Base-by-base conservation (phyloP, 1,140 invertebrate species). In the Drosophila mojavensis region DNA sequence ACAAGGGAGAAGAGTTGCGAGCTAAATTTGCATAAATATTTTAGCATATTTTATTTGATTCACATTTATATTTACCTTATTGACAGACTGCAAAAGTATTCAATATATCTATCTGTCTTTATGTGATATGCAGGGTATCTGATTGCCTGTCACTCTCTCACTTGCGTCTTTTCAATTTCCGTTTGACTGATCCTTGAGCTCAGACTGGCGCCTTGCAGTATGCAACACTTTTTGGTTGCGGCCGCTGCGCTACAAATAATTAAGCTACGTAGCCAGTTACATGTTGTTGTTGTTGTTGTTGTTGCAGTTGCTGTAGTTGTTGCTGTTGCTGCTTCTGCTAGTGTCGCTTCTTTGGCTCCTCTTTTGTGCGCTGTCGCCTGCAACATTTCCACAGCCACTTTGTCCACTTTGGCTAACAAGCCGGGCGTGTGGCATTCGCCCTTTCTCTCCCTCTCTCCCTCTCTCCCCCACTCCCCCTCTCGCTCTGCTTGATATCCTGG, bases 211-310 rank as follows among this genome's bases (percentile, higher is more conserved):
- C 58, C 66, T 68, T 39, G 28, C 39, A n/a, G 7, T 39, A 66
- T 50, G 64, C 64, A 39, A 66, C 65, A 39, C 43, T 45, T 63
- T 65, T 68, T 59, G 1, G 20, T 24, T 2, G n/a, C 13, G n/a
- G 47, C 17, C 36, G 54, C 55, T 15, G 20, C 36, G 56, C 48
- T 10, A 70, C 68, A 80, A 88, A 88, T 89, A 89, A 88, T 89
- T 90, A 89, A 81, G 85, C 78, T 80, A 67, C 60, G 43, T 51
- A 56, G 53, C 60, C 36, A 59, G 51, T 55, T 75, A 28, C 36
- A 39, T 43, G 45, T 9, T 55, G 36, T 55, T 43, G 24, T 36
- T 45, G 47, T 33, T 47, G 47, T 7, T 48, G 20, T 11, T 39
- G 24, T 20, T 20, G 58, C 15, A 33, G 50, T 54, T 58, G 28